phyloP scores from a whole-genome alignment of 2,113 vertebrate genomes.

The Poecile atricapillus region DNA sequence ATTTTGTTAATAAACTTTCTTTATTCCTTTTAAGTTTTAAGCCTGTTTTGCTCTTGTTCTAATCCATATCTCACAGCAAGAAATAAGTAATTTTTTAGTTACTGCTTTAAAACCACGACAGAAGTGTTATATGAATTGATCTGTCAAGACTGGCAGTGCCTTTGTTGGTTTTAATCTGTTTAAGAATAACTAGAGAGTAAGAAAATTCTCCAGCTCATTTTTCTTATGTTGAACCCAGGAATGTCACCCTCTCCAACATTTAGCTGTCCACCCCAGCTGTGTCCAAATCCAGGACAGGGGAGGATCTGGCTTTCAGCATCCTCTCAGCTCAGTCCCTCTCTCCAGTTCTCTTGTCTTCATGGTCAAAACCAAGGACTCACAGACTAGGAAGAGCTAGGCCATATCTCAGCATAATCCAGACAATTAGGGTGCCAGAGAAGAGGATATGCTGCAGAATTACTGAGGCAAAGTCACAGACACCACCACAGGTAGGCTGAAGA shows the following conservation, averaged over 20 bases:
- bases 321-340: neutral
- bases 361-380: neutral
- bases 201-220: neutral
- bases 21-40: no score
- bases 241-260: neutral
- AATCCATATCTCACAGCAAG: no score
- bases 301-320: neutral
- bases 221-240: neutral
- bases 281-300: neutral
- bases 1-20: no score
- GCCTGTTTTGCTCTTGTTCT: no score
- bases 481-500: neutral
- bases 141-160: neutral
- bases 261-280: neutral
- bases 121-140: neutral
- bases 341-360: neutral
- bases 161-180: neutral
- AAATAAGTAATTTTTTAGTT: no score
- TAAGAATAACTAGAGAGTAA: neutral
- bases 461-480: neutral
- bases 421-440: fast-evolving
- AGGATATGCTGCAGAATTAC: neutral
- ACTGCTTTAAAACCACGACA: no score
- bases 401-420: neutral
- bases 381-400: neutral